Evolutionary conservation across 2,113 vertebrate species (phyloP).

Genomic region (Eudyptes chrysolophus): DNA sequence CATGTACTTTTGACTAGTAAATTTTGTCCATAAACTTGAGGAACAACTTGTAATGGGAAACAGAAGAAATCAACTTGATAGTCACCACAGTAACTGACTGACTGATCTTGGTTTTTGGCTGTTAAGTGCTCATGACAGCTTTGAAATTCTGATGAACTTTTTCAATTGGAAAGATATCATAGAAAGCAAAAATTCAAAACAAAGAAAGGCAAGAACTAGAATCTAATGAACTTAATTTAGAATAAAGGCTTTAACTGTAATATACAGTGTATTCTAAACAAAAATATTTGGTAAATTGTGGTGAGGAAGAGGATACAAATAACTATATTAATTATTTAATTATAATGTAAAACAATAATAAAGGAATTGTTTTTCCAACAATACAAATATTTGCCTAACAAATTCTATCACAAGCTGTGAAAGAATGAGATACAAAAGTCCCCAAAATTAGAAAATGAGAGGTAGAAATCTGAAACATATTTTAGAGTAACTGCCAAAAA

Average conservation of each 20-base stretch:
- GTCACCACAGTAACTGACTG: not conserved
- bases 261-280: no score
- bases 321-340: not conserved
- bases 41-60: not conserved
- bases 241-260: no score
- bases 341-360: not conserved
- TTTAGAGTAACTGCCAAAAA: not conserved
- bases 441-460: not conserved
- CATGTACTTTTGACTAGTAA: not conserved
- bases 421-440: not conserved
- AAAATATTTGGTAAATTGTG: not conserved
- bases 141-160: not conserved
- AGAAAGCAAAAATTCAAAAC: not conserved
- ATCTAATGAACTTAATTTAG: no score
- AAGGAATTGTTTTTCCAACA: not conserved
- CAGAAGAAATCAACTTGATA: not conserved
- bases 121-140: not conserved
- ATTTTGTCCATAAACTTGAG: not conserved
- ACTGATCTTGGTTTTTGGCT: not conserved
- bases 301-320: not conserved
- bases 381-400: not conserved
- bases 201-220: no score
- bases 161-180: not conserved
- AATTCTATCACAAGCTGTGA: not conserved
- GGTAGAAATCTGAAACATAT: not conserved